Conservation (phyloP, 2,113 vertebrate species). For the Lepidothrix coronata region DNA sequence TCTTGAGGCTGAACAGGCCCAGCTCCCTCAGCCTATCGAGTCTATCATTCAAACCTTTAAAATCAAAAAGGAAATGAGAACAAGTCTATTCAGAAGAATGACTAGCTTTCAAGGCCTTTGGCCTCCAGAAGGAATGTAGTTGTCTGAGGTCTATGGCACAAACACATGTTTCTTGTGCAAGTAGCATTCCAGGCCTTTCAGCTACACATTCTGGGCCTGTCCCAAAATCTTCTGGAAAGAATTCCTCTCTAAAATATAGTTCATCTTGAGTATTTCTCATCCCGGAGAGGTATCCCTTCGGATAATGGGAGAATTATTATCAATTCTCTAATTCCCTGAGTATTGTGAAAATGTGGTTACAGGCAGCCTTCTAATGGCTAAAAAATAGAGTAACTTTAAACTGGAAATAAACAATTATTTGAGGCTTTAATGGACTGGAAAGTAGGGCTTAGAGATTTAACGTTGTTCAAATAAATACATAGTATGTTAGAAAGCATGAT, state of each 20-base stretch:
- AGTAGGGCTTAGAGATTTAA: slow-evolving; percentile 53
- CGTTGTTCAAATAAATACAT: slow-evolving; percentile 10
- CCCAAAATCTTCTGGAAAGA: slow-evolving; percentile 53
- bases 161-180: slow-evolving; percentile 46
- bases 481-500: slow-evolving; percentile 27
- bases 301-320: slow-evolving; percentile 40
- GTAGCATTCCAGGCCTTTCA: slow-evolving; percentile 54
- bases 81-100: not conserved
- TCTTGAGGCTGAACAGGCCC: not conserved
- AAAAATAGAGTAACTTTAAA: slow-evolving; percentile 50
- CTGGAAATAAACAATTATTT: slow-evolving; percentile 61
- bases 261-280: slow-evolving; percentile 36
- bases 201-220: slow-evolving; percentile 12
- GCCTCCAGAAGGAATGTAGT: slow-evolving; percentile 7
- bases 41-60: not conserved
- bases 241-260: slow-evolving; percentile 16
- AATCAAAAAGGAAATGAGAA: not conserved
- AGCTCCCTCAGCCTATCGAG: not conserved
- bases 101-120: not conserved
- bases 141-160: not conserved
- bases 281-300: not conserved
- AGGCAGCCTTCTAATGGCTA: slow-evolving; percentile 25
- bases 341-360: slow-evolving; percentile 43
- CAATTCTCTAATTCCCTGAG: slow-evolving; percentile 48
- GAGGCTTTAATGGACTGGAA: slow-evolving; percentile 64